phyloP scores from a whole-genome alignment of 2,113 vertebrate genomes.

The Aphelocoma coerulescens region DNA sequence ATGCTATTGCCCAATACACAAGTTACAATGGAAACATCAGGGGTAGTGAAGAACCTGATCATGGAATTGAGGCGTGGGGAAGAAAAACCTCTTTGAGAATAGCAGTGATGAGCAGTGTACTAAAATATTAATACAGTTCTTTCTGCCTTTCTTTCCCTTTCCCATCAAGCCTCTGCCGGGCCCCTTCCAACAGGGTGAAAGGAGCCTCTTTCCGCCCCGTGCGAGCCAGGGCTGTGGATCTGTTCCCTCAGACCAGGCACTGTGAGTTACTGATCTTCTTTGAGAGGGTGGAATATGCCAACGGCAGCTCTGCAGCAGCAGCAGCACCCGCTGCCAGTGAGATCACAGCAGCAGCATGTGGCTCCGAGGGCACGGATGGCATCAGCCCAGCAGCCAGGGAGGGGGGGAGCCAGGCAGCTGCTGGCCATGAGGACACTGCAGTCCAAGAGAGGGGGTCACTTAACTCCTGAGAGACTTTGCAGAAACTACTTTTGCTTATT shows the following conservation, averaged over 20 bases:
- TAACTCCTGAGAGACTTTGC: not conserved
- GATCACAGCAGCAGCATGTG: accelerated
- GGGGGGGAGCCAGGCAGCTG: accelerated
- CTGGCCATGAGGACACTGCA: accelerated
- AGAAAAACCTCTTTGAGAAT: not conserved
- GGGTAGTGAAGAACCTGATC: not conserved
- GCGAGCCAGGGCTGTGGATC: conserved; percentile 87
- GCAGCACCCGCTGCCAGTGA: not conserved
- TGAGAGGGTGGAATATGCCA: conserved; percentile 78
- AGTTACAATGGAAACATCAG: accelerated
- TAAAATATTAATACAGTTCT: not conserved
- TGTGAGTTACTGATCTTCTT: conserved; percentile 90
- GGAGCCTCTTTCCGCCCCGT: conserved; percentile 85
- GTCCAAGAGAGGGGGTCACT: not conserved
- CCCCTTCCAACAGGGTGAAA: conserved; percentile 91
- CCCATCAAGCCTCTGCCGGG: conserved; percentile 80
- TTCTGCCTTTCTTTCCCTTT: not conserved
- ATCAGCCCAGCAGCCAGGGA: accelerated
- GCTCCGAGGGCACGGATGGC: accelerated
- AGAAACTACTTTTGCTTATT: not conserved
- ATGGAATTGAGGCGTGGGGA: not conserved
- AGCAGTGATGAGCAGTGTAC: not conserved
- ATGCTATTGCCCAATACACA: accelerated
- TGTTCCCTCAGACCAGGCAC: conserved; percentile 94
- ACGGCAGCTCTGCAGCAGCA: not conserved